Evolutionary conservation across 23 tunicate genomes (phyloP).

Genomic region (Halocynthia roretzi): DNA sequence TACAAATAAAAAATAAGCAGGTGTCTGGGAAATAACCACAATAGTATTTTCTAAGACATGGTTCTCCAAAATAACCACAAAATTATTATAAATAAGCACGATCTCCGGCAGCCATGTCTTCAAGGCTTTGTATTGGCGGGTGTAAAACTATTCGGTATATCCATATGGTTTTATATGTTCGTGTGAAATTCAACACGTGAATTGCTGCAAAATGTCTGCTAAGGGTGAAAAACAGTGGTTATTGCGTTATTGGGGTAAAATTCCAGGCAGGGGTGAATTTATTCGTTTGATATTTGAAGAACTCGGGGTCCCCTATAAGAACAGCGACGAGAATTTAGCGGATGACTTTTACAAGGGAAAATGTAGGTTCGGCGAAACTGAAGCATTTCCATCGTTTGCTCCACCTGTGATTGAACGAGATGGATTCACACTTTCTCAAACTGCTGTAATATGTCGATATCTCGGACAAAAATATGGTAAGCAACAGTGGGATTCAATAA

Average conservation of each 20-base stretch:
- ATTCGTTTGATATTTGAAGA: constrained; percentile 12
- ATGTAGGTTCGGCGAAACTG: constrained; percentile 17
- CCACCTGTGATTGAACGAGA: constrained; percentile 13
- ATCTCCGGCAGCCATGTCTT: too few species aligned
- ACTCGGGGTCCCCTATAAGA: constrained; percentile 5
- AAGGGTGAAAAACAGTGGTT: constrained; percentile 7
- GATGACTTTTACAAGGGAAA: constrained; percentile 11
- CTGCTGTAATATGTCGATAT: constrained; percentile 8
- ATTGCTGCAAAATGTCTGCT: neutral
- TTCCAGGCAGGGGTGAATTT: constrained; percentile 20
- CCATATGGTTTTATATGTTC: too few species aligned
- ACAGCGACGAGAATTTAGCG: neutral
- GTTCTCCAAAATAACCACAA: too few species aligned
- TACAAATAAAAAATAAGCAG: too few species aligned
- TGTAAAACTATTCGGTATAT: too few species aligned
- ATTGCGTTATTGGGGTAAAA: constrained; percentile 5
- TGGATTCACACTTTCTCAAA: neutral
- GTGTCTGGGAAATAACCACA: too few species aligned
- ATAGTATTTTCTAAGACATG: too few species aligned
- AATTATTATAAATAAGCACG: too few species aligned
- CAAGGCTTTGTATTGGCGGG: too few species aligned
- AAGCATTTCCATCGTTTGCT: constrained; percentile 17
- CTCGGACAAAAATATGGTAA: constrained; percentile 10
- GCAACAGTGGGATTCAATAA: too few species aligned
- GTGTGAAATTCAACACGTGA: too few species aligned